Base-by-base conservation (phyloP, 1,140 invertebrate genomes). In the Coenobita brevimanus region DNA sequence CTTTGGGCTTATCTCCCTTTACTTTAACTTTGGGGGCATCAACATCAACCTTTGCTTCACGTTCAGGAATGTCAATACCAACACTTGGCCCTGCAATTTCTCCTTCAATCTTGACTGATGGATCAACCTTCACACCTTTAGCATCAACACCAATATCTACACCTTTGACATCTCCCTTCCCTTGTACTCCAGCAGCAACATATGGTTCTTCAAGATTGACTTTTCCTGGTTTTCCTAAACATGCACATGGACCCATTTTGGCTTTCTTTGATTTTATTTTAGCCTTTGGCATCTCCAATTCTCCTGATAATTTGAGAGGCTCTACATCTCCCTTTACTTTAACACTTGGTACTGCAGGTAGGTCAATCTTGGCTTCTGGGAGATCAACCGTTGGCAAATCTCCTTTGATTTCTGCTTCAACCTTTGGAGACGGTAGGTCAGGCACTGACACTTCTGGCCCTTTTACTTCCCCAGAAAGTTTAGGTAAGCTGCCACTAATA, bases 1-100 rank as follows among this genome's bases (percentile, higher is more conserved):
- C 27, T 64, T 83, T 89, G 1, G 88, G 75, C 41, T 89, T 89
- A 27, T 27, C 30, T 38, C 60, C 85, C 54, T 87, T 87, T 8
- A 80, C 76, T 71, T 87, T 80, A 3, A 87, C 41, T 10, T 81
- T 50, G 13, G 85, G 85, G 27, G 46, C 24, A 1, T 60, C 64
- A 33, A 87, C 43, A 27, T 84, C 57, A 21, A 89, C 30, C 10
- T 84, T 46, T 36, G 60, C 88, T 50, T 86, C 62, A 17, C 50
- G 73, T 86, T 86, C 57, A 21, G 75, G 75, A 30, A 64, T 4
- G 3, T 86, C 54, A 67, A 46, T 10, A 64, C 38, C 10, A 15
- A 50, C n/a, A 36, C 33, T n/a, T 15, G 57, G 24, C n/a, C 54
- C 36, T 46, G 60, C 24, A 24, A 78, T 57, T 60, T 75, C 46